phyloP scores from a whole-genome alignment of 2,888 invertebrate genomes.

The Chaitophorus viminalis region DNA sequence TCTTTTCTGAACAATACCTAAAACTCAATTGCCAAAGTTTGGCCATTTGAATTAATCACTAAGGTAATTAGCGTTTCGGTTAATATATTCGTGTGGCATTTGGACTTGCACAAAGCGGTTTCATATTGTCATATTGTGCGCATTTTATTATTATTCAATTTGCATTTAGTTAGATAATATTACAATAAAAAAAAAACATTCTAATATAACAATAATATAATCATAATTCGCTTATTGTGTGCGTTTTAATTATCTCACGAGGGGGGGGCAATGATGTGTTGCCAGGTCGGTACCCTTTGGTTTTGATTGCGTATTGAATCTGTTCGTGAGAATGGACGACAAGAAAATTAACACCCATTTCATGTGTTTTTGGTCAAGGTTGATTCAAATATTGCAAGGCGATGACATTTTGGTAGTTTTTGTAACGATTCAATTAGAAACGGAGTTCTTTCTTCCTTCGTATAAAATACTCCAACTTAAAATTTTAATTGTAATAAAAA shows the following conservation, averaged over 20 bases:
- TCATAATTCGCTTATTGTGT: conserved; percentile 51
- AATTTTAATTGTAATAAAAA: no score
- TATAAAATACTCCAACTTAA: no score
- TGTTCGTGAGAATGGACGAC: conserved; percentile 12
- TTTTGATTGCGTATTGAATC: conserved; percentile 43
- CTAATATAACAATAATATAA: conserved; percentile 8
- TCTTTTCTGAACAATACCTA: conserved; percentile 1
- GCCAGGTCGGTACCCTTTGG: conserved; percentile 48
- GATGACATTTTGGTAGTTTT: conserved; percentile 37
- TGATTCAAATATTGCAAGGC: conserved; percentile 1
- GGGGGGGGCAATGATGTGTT: conserved; percentile 3
- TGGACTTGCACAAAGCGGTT: conserved; percentile 34
- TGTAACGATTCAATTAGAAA: conserved; percentile 3
- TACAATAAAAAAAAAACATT: conserved; percentile 22
- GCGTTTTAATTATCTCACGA: conserved; percentile 50
- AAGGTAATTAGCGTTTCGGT: conserved; percentile 44
- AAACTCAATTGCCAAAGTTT: conserved; percentile 17
- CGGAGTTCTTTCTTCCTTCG: not conserved
- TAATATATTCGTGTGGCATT: conserved; percentile 39
- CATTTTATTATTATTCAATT: conserved; percentile 52
- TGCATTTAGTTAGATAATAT: conserved; percentile 30
- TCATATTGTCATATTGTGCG: conserved; percentile 12
- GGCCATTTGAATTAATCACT: conserved; percentile 45
- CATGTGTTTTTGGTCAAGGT: conserved; percentile 41
- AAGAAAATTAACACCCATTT: conserved; percentile 13